phyloP scores from a whole-genome alignment of 2,797 vertebrate species.

The Vultur gryphus region DNA sequence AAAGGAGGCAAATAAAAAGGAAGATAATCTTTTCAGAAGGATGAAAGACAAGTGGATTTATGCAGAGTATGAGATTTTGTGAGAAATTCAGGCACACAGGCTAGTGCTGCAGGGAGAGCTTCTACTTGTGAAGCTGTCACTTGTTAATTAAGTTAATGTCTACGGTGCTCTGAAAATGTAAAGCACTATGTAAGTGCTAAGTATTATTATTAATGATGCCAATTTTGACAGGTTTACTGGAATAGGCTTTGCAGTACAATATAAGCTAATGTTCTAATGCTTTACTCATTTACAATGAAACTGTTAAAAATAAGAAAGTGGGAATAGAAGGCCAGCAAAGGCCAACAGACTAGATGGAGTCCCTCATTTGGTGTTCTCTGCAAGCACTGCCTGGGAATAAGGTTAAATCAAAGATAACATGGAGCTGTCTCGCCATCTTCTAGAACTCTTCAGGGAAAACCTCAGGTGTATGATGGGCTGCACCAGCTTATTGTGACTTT shows the following conservation, averaged over 20 bases:
- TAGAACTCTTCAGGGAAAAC: background rate
- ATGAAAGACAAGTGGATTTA: conserved; percentile 57
- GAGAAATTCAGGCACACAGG: background rate
- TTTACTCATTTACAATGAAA: conserved; percentile 25
- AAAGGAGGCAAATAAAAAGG: background rate
- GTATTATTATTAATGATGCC: conserved; percentile 58
- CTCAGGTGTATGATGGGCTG: background rate
- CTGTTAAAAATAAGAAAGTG: conserved; percentile 25
- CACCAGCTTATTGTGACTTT: background rate
- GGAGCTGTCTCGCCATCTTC: background rate
- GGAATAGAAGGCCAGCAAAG: conserved; percentile 3
- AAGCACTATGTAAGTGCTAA: conserved; percentile 53
- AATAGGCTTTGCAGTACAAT: conserved; percentile 44
- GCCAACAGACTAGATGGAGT: background rate
- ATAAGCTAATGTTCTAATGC: conserved; percentile 38
- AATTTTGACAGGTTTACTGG: conserved; percentile 56
- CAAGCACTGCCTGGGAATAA: background rate
- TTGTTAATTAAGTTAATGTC: conserved; percentile 66
- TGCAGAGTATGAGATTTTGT: conserved; percentile 28
- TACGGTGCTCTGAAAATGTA: conserved; percentile 20
- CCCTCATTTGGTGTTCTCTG: background rate
- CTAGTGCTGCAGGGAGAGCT: conserved; percentile 19
- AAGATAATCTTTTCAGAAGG: conserved; percentile 47
- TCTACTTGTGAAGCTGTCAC: conserved; percentile 60
- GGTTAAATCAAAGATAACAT: background rate